These are phyloP conservation scores for Notolabrus celidotus DNA, from an alignment of 2,797 vertebrate species.

Conservation along the genomic window DNA sequence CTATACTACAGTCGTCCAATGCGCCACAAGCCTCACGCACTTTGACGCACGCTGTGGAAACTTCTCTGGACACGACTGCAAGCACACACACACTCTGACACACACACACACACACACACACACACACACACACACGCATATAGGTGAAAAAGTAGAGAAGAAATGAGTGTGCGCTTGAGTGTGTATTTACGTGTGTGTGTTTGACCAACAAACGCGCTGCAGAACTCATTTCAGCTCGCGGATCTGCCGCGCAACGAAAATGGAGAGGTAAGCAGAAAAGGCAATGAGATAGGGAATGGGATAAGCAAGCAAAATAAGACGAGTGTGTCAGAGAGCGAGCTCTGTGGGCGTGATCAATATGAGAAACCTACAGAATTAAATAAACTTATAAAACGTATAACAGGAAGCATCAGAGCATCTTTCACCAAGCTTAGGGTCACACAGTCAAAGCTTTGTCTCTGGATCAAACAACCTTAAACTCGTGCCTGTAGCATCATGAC, in stretches of 20 bases:
- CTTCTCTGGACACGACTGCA: constrained; percentile 61
- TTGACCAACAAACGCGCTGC: constrained; percentile 64
- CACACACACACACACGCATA: background rate
- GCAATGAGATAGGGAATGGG: constrained; percentile 43
- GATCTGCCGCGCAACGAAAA: constrained; percentile 40
- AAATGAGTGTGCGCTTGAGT: background rate
- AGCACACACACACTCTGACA: too few species aligned
- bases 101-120: background rate
- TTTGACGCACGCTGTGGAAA: constrained; percentile 67
- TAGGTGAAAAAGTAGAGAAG: constrained; percentile 18
- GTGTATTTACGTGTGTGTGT: background rate
- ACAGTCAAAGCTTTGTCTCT: background rate
- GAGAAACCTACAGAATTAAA: constrained; percentile 44
- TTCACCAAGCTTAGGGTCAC: background rate
- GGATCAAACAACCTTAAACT: background rate
- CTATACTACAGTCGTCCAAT: constrained; percentile 63
- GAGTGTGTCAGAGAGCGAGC: constrained; percentile 35
- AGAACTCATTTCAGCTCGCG: constrained; percentile 52
- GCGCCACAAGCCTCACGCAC: constrained; percentile 68
- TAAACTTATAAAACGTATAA: too few species aligned
- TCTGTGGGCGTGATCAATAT: constrained; percentile 21
- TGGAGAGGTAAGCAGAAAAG: constrained; percentile 69
- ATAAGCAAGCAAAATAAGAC: constrained; percentile 45
- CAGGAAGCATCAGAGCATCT: constrained; percentile 3
- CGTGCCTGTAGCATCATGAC: background rate